Evolutionary conservation across 2,888 invertebrate species (phyloP).

Genomic region (Beris morrisii): DNA sequence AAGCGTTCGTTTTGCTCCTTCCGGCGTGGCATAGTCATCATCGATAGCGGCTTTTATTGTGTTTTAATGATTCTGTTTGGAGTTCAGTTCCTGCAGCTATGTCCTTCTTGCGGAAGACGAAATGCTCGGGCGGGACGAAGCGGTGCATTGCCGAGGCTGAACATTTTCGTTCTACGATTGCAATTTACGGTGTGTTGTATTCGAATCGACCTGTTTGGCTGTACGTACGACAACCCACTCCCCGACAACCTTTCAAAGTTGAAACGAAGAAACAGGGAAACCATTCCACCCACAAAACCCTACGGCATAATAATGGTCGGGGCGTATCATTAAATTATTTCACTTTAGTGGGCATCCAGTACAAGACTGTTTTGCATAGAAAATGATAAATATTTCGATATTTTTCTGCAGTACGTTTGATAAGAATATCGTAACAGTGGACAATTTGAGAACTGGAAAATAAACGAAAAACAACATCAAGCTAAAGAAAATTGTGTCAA

Average conservation of each 20-base stretch:
- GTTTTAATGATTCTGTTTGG: slow-evolving; percentile 31
- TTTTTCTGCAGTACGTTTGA: slow-evolving; percentile 27
- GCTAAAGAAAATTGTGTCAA: too few species aligned
- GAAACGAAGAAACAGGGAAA: slow-evolving; percentile 13
- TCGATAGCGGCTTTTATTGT: slow-evolving; percentile 17
- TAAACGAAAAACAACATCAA: too few species aligned
- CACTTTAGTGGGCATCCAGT: slow-evolving; percentile 33
- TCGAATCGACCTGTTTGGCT: slow-evolving; percentile 6
- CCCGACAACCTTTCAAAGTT: slow-evolving; percentile 18
- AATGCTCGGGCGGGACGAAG: not conserved
- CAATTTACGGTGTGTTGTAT: slow-evolving; percentile 15
- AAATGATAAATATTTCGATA: slow-evolving; percentile 31
- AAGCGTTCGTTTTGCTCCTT: not conserved
- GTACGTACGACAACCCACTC: not conserved
- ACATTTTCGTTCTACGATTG: slow-evolving; percentile 23
- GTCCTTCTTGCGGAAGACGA: not conserved
- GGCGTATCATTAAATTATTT: slow-evolving; percentile 38
- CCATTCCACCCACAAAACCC: not conserved
- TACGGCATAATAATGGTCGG: slow-evolving; percentile 18
- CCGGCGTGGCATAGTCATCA: not conserved
- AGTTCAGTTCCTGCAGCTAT: slow-evolving; percentile 13
- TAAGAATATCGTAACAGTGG: slow-evolving; percentile 18
- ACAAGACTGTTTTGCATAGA: slow-evolving; percentile 6
- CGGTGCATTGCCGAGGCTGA: slow-evolving; percentile 10
- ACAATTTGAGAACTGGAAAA: not conserved